Conservation (phyloP, 2,888 invertebrate genomes). For the Taphrorychus bicolor region DNA sequence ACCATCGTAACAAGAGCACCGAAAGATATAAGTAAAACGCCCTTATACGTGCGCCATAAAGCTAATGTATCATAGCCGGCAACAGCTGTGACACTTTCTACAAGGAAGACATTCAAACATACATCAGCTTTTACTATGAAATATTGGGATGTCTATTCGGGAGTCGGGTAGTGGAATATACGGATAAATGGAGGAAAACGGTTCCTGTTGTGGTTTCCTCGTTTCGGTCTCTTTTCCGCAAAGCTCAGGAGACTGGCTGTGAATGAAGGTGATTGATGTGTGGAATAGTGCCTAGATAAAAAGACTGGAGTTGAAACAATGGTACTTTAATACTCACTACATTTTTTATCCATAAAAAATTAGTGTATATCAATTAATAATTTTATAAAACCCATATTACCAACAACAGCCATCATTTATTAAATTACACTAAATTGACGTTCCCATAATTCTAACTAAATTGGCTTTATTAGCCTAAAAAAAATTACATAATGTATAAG, state of each 20-base stretch:
- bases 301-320: not conserved
- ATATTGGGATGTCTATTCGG: slow-evolving; percentile 13
- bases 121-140: slow-evolving; percentile 26
- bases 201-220: not conserved
- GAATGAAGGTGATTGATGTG: not conserved
- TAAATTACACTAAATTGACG: too few relatives aligned
- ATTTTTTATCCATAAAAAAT: too few relatives aligned
- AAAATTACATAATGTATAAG: too few relatives aligned
- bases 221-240: not conserved
- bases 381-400: too few relatives aligned
- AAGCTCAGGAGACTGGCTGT: not conserved
- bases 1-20: slow-evolving; percentile 12
- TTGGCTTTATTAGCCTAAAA: too few relatives aligned
- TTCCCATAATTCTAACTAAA: too few relatives aligned
- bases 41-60: slow-evolving; percentile 16
- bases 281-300: not conserved
- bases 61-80: slow-evolving; percentile 33
- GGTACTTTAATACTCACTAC: not conserved
- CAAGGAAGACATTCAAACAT: slow-evolving; percentile 31
- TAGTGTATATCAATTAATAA: too few relatives aligned
- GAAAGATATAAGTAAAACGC: slow-evolving; percentile 20
- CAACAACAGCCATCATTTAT: too few relatives aligned
- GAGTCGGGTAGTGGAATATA: slow-evolving; percentile 10
- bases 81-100: slow-evolving; percentile 33
- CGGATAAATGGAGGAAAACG: slow-evolving; percentile 15